Evolutionary conservation across 1,140 invertebrate genomes (phyloP), one percentile per base, ranked within the genome.

Genomic region (Antheraea pernyi): DNA sequence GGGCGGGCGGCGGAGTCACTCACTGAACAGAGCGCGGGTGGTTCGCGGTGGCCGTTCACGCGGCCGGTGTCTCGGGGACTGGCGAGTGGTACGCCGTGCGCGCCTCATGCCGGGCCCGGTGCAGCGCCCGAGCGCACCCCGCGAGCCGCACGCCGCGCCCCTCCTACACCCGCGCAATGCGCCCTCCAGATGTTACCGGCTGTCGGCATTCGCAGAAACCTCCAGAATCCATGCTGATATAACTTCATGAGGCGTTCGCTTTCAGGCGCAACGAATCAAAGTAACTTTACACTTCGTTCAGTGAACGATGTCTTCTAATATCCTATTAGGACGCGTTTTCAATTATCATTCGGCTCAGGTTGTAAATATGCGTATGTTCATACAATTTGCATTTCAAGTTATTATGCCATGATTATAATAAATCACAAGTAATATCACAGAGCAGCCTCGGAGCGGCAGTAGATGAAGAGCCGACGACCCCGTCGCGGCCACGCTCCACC

Each of bases 1-100:
- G 79, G 74, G 74, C 74, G 75, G 75, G 77, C 73, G 72, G 69
- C 69, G 72, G 77, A 72, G 70, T 67, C 78, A 83, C 74, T 76
- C 74, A 78, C 72, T 68, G 74, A 70, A 76, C 75, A 68, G 71
- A 68, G 71, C 69, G 70, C 72, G 61, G 69, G 67, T 60, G 70
- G 77, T 63, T 79, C 82, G 80, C 69, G 48, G 22, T 89, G 87
- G 87, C 87, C 87, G 89, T 84, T 88, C 89, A 77, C 87, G 75
- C 84, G 85, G 89, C 87, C 89, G 87, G 85, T 85, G 89, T 89
- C 86, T 89, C 82, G 84, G 83, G 88, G 85, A 89, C 88, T 89
- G 87, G 85, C 86, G 84, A 81, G 84, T 80, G 80, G 79, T 74
- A 72, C 73, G 58, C 67, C 58, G 11, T 53, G 0, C 46, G 16